phyloP scores from a whole-genome alignment of 1,140 invertebrate genomes.

The Rhyzopertha dominica region DNA sequence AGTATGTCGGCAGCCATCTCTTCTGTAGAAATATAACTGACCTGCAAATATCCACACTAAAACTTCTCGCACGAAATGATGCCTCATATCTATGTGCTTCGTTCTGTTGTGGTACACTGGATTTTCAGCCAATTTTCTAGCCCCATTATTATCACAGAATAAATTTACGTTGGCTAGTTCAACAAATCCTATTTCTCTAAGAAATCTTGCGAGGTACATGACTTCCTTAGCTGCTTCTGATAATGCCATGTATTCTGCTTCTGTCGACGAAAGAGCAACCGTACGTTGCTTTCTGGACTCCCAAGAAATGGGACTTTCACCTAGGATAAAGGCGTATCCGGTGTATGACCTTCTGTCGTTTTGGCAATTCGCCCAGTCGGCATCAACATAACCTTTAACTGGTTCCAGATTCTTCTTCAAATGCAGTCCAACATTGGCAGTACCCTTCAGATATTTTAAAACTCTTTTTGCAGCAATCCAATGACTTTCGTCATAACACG shows the following conservation, averaged over 20 bases:
- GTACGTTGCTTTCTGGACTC: conserved; percentile 32
- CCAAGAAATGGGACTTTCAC: conserved; percentile 30
- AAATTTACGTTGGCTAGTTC: background rate
- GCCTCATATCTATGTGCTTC: conserved; percentile 39
- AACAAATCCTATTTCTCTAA: conserved; percentile 22
- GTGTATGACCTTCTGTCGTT: conserved; percentile 37
- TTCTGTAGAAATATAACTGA: conserved; percentile 2
- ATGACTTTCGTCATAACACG: too few relatives aligned
- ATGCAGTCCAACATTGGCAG: background rate
- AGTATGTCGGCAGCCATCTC: conserved; percentile 7
- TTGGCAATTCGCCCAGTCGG: conserved; percentile 35
- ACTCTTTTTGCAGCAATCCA: conserved; percentile 9
- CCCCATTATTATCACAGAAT: conserved; percentile 25
- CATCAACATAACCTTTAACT: conserved; percentile 28
- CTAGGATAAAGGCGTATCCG: conserved; percentile 32
- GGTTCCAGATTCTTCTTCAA: background rate
- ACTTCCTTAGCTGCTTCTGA: conserved; percentile 21
- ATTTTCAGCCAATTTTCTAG: conserved; percentile 34
- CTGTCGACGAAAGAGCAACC: conserved; percentile 35
- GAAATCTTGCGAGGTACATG: conserved; percentile 20
- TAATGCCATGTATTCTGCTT: conserved; percentile 40
- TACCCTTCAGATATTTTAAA: conserved; percentile 3
- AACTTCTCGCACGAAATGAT: conserved; percentile 34
- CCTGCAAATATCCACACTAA: background rate
- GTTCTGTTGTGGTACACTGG: conserved; percentile 31